These are phyloP conservation scores for Tiphia femorata DNA, from an alignment of 2,888 invertebrate genomes.

Conservation along the genomic window DNA sequence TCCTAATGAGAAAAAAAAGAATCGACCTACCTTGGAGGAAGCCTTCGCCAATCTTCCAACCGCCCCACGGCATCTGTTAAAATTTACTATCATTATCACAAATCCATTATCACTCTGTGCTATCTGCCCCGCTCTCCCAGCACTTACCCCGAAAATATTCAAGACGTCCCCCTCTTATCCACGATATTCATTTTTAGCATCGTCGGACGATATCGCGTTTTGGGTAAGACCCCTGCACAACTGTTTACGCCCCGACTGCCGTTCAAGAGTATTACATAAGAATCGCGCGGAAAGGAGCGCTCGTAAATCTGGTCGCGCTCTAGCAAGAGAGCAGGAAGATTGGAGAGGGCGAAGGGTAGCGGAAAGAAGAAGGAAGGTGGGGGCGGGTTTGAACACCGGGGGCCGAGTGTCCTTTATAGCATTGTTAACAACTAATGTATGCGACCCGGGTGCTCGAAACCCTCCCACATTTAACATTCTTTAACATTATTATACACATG, in stretches of 20 bases:
- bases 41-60: too few species aligned
- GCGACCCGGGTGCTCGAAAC: constrained; percentile 55
- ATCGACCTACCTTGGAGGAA: too few species aligned
- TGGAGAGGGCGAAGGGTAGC: constrained; percentile 4
- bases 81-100: too few species aligned
- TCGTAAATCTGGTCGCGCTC: constrained; percentile 60
- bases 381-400: constrained; percentile 46
- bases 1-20: too few species aligned
- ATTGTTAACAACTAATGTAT: constrained; percentile 70
- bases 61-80: too few species aligned
- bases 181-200: neutral
- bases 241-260: constrained; percentile 24
- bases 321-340: constrained; percentile 35
- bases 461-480: constrained; percentile 65
- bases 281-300: constrained; percentile 54
- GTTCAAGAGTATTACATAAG: constrained; percentile 54
- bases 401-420: constrained; percentile 69
- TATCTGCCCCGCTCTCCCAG: too few species aligned
- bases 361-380: too few species aligned
- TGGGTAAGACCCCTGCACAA: constrained; percentile 9
- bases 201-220: neutral
- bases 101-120: too few species aligned
- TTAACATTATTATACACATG: constrained; percentile 69
- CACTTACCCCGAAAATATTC: too few species aligned
- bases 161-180: neutral